Conservation (phyloP, 2,888 invertebrate genomes). For the Patella depressa region DNA sequence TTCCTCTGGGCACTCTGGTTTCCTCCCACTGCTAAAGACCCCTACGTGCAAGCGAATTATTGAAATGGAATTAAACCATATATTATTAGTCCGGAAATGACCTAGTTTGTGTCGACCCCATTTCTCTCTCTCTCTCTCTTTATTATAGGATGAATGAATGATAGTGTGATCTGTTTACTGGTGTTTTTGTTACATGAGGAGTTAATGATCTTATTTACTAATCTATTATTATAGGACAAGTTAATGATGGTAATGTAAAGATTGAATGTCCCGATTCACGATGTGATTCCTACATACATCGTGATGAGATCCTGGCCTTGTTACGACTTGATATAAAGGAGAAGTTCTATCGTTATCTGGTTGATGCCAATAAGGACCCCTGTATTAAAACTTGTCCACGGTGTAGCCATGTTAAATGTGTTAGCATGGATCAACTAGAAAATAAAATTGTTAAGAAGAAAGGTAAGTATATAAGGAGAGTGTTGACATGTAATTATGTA, state of each 20-base stretch:
- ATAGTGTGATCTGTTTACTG: background rate
- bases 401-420: slow-evolving; percentile 61
- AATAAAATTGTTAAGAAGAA: background rate
- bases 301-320: slow-evolving; percentile 68
- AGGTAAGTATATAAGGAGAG: background rate
- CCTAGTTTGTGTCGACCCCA: no score
- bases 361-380: slow-evolving; percentile 68
- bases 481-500: no score
- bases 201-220: background rate
- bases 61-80: no score
- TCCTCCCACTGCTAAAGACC: no score
- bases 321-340: slow-evolving; percentile 59
- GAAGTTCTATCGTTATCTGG: slow-evolving; percentile 65
- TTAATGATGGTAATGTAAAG: slow-evolving; percentile 62
- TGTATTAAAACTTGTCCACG: slow-evolving; percentile 70
- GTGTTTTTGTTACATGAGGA: background rate
- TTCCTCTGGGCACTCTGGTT: no score
- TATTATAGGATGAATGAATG: background rate
- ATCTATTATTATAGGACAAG: slow-evolving; percentile 41
- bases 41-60: no score
- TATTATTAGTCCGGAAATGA: no score
- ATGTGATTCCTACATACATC: slow-evolving; percentile 63
- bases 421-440: background rate
- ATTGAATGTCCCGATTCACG: slow-evolving; percentile 65
- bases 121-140: background rate